Percentiles rank a stretch among this genome's conserved stretches.
These are phyloP conservation scores for Mythimna lalbum DNA, from an alignment of 2,888 invertebrate genomes.

Conservation along the genomic window DNA sequence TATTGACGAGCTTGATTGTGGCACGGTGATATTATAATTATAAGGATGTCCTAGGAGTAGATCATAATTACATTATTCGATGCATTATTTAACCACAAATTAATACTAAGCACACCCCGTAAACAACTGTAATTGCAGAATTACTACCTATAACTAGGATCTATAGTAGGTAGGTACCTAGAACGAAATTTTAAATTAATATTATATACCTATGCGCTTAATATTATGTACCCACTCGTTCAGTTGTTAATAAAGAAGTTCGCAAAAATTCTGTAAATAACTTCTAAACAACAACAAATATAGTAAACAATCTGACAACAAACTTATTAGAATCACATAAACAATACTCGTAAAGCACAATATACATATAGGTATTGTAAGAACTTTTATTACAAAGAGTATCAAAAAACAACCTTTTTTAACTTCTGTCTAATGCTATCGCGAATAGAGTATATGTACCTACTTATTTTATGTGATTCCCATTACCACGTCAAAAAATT, in stretches of 20 bases:
- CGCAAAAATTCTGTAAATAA: not conserved
- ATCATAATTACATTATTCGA: not conserved
- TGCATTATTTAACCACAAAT: conserved; percentile 5
- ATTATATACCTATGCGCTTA: too few species aligned
- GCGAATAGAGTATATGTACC: too few species aligned
- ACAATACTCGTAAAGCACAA: too few species aligned
- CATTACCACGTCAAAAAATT: too few species aligned
- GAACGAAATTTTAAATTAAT: too few species aligned
- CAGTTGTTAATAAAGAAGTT: not conserved
- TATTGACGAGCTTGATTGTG: not conserved
- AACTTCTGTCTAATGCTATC: too few species aligned
- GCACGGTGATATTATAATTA: not conserved
- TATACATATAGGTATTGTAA: too few species aligned
- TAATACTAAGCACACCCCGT: not conserved
- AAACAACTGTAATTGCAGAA: not conserved
- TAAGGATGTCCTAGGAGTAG: not conserved
- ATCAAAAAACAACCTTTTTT: too few species aligned
- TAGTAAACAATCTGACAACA: not conserved
- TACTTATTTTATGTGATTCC: too few species aligned
- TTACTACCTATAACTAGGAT: not conserved
- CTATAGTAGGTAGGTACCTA: too few species aligned
- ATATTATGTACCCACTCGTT: not conserved
- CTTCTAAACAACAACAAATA: not conserved
- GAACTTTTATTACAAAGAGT: too few species aligned
- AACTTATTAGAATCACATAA: not conserved